These are phyloP conservation scores for Drosophila cardini DNA, from an alignment of 1,140 invertebrate species.

Conservation along the genomic window DNA sequence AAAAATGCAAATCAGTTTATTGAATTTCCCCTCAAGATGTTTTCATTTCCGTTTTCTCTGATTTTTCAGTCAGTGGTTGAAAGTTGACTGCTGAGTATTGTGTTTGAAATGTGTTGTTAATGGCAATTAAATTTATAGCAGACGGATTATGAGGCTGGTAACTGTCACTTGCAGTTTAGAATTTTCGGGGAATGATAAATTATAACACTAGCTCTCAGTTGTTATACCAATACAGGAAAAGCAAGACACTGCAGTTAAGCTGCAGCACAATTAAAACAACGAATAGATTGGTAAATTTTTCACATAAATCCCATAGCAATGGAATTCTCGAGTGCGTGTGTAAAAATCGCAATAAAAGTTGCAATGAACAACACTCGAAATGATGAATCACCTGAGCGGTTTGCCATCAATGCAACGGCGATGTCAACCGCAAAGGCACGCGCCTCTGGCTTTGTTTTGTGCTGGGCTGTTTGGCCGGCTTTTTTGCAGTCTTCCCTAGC, in stretches of 20 bases:
- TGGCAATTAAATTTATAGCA: slow-evolving; percentile 81
- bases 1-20: slow-evolving; percentile 80
- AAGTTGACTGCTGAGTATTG: background rate
- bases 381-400: slow-evolving; percentile 81
- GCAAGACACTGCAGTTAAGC: background rate
- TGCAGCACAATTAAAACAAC: no score
- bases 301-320: background rate
- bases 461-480: background rate
- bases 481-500: slow-evolving; percentile 27
- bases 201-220: no score
- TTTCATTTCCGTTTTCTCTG: slow-evolving; percentile 73
- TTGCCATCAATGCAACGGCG: slow-evolving; percentile 77
- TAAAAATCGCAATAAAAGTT: slow-evolving; percentile 84
- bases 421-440: slow-evolving; percentile 75
- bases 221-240: no score
- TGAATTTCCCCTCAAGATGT: slow-evolving; percentile 71
- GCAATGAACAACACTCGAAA: slow-evolving; percentile 84
- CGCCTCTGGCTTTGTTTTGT: slow-evolving; percentile 18
- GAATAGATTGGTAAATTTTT: no score
- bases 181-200: no score
- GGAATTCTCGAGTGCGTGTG: slow-evolving; percentile 73
- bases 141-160: slow-evolving; percentile 76
- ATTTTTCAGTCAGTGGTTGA: slow-evolving; percentile 46
- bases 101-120: slow-evolving; percentile 73
- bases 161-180: slow-evolving; percentile 64